Base-by-base conservation (phyloP, 2,797 vertebrate genomes). In the Zenarchopterus dispar region DNA sequence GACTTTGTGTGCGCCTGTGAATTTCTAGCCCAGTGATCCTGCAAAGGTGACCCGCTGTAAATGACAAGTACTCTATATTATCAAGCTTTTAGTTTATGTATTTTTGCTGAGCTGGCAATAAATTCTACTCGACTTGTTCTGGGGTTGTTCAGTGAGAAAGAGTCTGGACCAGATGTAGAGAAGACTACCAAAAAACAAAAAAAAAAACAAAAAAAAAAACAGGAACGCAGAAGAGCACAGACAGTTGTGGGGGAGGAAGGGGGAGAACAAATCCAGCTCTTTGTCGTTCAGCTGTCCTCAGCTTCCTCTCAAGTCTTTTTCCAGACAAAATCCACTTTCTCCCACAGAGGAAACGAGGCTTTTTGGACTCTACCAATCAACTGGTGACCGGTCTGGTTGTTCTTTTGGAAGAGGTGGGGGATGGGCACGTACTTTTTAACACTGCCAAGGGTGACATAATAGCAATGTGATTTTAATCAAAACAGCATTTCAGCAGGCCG, bases 401-500 rank as follows among this genome's bases (percentile, higher is more conserved):
- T 87, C 67, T 67, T 82, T 86, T 82, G 13, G 50, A 81, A 75
- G 78, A 62, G 70, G 77, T 72, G 82, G 84, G 76, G 85, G 90
- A 80, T 77, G 88, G 77, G 85, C 57, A 67, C 19, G 46, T 39
- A 43, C 68, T 70, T 69, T n/a, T 64, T 62, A 70, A 79, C 57
- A 55, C 63, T 72, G 92, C 92, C 92, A 92, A 93, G 78, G 70
- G 82, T 93, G 92, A 93, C 88, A 88, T 91, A 91, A 90, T 71
- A 76, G 73, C 80, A 86, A 88, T 88, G 89, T 73, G 87, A 93
- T 92, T 92, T 93, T 93, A 93, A 93, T 93, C 85, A 89, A 89
- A 93, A 90, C 92, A 91, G 85, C 83, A 82, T 88, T 88, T 88
- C 80, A 43, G 71, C 50, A 8, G 70, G 67, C 77, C 77, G 62